These are phyloP conservation scores for Alfaro cultratus DNA, from an alignment of 2,797 vertebrate species.

Conservation along the genomic window DNA sequence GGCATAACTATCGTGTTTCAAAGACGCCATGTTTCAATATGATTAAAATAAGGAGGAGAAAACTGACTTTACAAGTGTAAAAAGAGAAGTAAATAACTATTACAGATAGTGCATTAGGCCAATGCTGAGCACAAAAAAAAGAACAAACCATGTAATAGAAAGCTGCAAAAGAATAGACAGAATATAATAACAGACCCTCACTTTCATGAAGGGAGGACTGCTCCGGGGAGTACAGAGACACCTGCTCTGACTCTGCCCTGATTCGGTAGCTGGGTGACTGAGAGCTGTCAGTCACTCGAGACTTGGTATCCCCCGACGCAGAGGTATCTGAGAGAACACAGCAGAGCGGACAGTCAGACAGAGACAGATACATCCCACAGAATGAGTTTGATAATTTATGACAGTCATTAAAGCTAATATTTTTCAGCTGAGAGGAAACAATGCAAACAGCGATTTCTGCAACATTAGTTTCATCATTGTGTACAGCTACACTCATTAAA, in stretches of 20 bases:
- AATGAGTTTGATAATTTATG: conserved; percentile 28
- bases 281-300: conserved; percentile 85
- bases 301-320: conserved; percentile 83
- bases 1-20: not conserved
- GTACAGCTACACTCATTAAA: conserved; percentile 52
- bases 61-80: conserved; percentile 6
- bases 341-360: conserved; percentile 38
- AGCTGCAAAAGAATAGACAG: conserved; percentile 43
- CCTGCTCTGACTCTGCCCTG: conserved; percentile 89
- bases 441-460: conserved; percentile 46
- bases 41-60: conserved; percentile 3
- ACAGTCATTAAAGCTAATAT: conserved; percentile 32
- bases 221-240: conserved; percentile 90
- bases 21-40: not conserved
- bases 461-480: conserved; percentile 58
- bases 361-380: conserved; percentile 13
- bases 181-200: conserved; percentile 93
- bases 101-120: not conserved
- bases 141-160: conserved; percentile 1
- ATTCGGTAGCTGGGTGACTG: conserved; percentile 89
- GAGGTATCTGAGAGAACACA: conserved; percentile 85
- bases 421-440: conserved; percentile 40
- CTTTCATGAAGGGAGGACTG: conserved; percentile 96
- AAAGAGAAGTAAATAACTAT: not conserved
- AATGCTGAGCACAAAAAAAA: conserved; percentile 11